Percentiles rank a stretch among this genome's conserved stretches.
Evolutionary conservation across 92 coral and sea anemone genomes (phyloP).

Genomic region (Paragorgia papillata): DNA sequence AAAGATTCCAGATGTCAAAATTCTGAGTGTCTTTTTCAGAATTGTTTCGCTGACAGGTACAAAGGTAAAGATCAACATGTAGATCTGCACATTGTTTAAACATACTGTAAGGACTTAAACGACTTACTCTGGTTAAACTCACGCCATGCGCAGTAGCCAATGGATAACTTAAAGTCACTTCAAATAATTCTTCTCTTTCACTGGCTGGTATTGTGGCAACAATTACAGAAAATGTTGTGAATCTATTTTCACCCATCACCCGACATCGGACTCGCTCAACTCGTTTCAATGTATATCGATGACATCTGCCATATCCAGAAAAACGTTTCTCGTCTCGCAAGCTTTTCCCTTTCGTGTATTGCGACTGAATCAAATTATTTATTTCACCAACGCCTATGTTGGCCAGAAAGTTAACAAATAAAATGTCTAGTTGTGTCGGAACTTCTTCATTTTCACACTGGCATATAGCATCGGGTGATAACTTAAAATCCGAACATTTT

Average conservation of each 20-base stretch:
- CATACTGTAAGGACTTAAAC: slow-evolving; percentile 79
- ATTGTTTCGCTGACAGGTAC: slow-evolving; percentile 64
- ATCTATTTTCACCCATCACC: slow-evolving; percentile 58
- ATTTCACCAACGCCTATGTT: slow-evolving; percentile 84
- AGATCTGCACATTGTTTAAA: slow-evolving; percentile 78
- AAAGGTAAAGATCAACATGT: slow-evolving; percentile 72
- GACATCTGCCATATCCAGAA: slow-evolving; percentile 78
- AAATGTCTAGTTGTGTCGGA: neutral
- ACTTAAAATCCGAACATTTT: slow-evolving; percentile 74
- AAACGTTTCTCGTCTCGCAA: neutral
- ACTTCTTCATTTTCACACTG: slow-evolving; percentile 81
- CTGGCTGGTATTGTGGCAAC: slow-evolving; percentile 65
- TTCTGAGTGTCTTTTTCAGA: neutral
- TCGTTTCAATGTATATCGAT: slow-evolving; percentile 71
- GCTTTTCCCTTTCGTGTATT: slow-evolving; percentile 47
- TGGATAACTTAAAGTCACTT: slow-evolving; percentile 72
- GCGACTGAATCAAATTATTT: slow-evolving; percentile 75
- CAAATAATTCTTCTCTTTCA: slow-evolving; percentile 73
- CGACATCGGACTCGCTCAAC: slow-evolving; percentile 75
- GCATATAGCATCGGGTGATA: slow-evolving; percentile 74
- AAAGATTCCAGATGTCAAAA: neutral
- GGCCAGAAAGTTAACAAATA: slow-evolving; percentile 74
- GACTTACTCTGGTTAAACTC: slow-evolving; percentile 59
- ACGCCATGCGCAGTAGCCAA: slow-evolving; percentile 63
- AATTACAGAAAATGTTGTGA: slow-evolving; percentile 67